These are phyloP conservation scores for Himalopsyche tibetana DNA, from an alignment of 2,888 invertebrate genomes.

Conservation along the genomic window DNA sequence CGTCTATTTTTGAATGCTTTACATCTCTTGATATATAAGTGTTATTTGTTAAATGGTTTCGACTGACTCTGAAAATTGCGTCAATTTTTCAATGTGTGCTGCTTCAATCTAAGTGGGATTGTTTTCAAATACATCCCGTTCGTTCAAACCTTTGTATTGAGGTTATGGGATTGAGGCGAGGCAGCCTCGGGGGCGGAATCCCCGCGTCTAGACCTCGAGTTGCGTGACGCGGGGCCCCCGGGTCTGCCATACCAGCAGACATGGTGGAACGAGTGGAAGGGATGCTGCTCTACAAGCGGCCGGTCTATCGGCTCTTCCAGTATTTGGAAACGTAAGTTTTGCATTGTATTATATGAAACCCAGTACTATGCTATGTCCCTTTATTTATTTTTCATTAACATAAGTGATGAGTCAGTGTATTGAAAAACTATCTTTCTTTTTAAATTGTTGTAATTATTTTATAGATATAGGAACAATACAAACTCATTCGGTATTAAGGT, in stretches of 20 bases:
- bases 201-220: slow-evolving; percentile 69
- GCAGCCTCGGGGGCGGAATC: slow-evolving; percentile 71
- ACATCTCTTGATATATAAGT: too few species aligned
- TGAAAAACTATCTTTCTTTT: too few species aligned
- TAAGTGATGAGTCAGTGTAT: too few species aligned
- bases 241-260: slow-evolving; percentile 65
- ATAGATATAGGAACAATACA: too few species aligned
- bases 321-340: slow-evolving; percentile 88
- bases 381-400: too few species aligned
- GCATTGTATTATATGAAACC: not conserved
- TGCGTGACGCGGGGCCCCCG: slow-evolving; percentile 56
- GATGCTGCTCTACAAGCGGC: slow-evolving; percentile 87
- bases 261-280: slow-evolving; percentile 88
- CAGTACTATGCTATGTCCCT: too few species aligned
- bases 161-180: slow-evolving; percentile 36
- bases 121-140: not conserved
- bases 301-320: slow-evolving; percentile 88
- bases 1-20: too few species aligned
- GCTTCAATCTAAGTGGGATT: not conserved
- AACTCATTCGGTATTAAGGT: too few species aligned
- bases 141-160: not conserved
- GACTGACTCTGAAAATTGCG: too few species aligned
- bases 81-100: not conserved
- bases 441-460: too few species aligned
- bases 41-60: too few species aligned